phyloP scores from a whole-genome alignment of 2,797 vertebrate genomes.

The Lepilemur septentrionalis region DNA sequence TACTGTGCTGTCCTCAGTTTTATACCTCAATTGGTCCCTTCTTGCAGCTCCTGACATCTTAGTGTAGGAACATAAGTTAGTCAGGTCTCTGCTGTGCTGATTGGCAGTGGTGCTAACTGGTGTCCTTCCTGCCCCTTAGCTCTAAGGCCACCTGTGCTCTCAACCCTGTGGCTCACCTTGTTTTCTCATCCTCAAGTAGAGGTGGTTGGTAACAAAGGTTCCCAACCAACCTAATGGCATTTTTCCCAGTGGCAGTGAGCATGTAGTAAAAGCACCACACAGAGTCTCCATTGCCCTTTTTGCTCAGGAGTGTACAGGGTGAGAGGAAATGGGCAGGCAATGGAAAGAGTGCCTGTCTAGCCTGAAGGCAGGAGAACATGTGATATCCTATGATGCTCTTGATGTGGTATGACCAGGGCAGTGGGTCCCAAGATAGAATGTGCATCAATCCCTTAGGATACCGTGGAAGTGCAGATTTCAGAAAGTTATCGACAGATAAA shows the following conservation, averaged over 20 bases:
- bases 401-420: background rate
- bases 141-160: background rate
- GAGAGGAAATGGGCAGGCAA: no score
- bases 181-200: background rate
- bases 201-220: background rate
- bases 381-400: background rate
- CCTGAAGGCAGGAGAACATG: background rate
- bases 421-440: background rate
- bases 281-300: background rate
- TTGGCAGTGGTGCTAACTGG: background rate
- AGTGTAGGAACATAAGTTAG: background rate
- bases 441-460: background rate
- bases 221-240: background rate
- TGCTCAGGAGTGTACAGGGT: background rate
- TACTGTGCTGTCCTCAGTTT: background rate
- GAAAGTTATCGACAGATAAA: background rate
- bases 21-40: background rate
- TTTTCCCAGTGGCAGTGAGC: background rate
- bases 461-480: background rate
- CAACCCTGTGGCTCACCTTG: background rate
- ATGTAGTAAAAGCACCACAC: background rate
- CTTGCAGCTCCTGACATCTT: background rate
- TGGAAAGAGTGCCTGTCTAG: background rate
- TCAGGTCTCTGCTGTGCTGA: background rate
- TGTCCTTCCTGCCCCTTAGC: background rate